These are phyloP conservation scores for Parazoanthus swiftii DNA, from an alignment of 92 coral and sea anemone species.

Conservation along the genomic window DNA sequence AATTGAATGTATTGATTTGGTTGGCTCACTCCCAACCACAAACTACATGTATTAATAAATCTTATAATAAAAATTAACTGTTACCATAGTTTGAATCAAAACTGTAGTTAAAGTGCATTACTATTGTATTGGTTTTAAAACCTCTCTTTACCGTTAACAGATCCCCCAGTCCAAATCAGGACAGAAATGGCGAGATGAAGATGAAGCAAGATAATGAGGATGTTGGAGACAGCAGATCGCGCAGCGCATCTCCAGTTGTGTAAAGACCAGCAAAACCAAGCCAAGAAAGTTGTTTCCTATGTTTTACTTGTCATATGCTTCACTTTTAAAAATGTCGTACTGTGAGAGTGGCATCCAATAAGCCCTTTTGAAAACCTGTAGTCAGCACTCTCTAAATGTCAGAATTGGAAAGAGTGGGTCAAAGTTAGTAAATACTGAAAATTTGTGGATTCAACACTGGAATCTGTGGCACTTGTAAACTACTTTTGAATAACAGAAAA, in stretches of 20 bases:
- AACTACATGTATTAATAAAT: no score
- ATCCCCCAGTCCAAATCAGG: slow-evolving; percentile 23
- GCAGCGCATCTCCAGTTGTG: slow-evolving; percentile 12
- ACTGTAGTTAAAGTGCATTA: not conserved
- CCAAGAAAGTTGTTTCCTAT: not conserved
- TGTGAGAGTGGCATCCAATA: not conserved
- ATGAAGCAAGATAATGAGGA: not conserved
- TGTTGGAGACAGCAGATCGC: slow-evolving; percentile 9
- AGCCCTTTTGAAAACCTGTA: no score
- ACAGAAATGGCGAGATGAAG: slow-evolving; percentile 3
- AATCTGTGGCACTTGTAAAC: no score
- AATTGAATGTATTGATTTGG: no score
- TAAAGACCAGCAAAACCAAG: not conserved
- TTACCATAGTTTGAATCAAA: no score
- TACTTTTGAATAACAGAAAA: no score
- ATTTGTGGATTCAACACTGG: no score
- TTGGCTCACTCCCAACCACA: not conserved
- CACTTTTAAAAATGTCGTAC: not conserved
- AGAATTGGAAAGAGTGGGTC: no score
- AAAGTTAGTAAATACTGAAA: no score
- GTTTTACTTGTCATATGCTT: not conserved
- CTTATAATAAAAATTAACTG: no score
- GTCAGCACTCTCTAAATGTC: no score
- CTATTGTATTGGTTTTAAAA: no score
- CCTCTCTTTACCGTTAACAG: not conserved